Conservation (phyloP, 2,888 invertebrate species). For the Tanytarsus gracilentus region DNA sequence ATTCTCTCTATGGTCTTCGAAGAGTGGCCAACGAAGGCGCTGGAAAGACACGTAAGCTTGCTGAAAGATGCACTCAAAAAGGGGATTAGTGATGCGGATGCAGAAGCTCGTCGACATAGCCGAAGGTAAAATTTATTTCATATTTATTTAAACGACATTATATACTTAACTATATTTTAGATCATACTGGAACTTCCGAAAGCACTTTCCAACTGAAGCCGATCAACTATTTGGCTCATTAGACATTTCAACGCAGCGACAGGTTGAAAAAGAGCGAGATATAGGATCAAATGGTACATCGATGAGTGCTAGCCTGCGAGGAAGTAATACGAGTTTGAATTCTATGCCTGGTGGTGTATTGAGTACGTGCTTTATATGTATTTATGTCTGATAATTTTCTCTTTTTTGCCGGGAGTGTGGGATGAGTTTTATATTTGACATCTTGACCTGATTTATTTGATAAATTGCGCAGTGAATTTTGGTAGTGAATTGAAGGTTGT, state of each 20-base stretch:
- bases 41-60: slow-evolving; percentile 70
- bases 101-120: slow-evolving; percentile 71
- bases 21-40: slow-evolving; percentile 72
- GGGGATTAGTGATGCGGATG: slow-evolving; percentile 89
- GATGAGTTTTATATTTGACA: background rate
- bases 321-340: slow-evolving; percentile 36
- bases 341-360: slow-evolving; percentile 35
- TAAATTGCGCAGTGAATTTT: too few species aligned
- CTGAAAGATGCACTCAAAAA: slow-evolving; percentile 76
- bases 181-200: slow-evolving; percentile 82
- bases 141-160: slow-evolving; percentile 13
- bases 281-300: slow-evolving; percentile 35
- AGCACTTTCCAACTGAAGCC: slow-evolving; percentile 84
- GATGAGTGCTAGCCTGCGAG: slow-evolving; percentile 36
- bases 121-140: slow-evolving; percentile 55
- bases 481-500: too few species aligned
- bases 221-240: slow-evolving; percentile 73
- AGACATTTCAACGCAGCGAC: slow-evolving; percentile 61
- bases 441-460: too few species aligned
- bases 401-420: slow-evolving; percentile 14
- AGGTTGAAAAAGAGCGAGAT: slow-evolving; percentile 48
- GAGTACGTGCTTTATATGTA: slow-evolving; percentile 33
- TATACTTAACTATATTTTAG: slow-evolving; percentile 43
- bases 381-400: slow-evolving; percentile 18
- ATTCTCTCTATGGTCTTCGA: slow-evolving; percentile 74